Conservation (phyloP, 1,140 invertebrate species). For the Pseudomyrmex sp. region DNA sequence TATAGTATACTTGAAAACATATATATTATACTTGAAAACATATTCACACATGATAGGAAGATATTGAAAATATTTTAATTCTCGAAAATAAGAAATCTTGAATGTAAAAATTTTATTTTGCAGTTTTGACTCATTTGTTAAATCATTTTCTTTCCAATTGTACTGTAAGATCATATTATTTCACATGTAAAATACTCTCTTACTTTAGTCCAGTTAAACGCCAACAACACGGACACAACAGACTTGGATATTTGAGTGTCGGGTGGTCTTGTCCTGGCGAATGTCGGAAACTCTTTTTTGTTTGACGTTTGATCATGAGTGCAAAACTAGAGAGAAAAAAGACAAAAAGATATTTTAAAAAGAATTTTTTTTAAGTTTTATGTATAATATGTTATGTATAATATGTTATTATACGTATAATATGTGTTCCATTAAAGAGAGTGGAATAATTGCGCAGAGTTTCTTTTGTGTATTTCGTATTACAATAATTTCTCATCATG, state of each 20-base stretch:
- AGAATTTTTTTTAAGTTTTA: not conserved
- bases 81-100: too few species aligned
- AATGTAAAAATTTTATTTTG: not conserved
- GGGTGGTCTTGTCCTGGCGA: slow-evolving; percentile 96
- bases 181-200: slow-evolving; percentile 76
- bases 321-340: slow-evolving; percentile 89
- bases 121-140: not conserved
- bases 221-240: slow-evolving; percentile 91
- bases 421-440: not conserved
- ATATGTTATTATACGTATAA: not conserved
- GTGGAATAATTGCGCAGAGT: slow-evolving; percentile 5
- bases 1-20: too few species aligned
- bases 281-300: slow-evolving; percentile 95
- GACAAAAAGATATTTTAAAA: not conserved
- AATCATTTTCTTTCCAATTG: not conserved
- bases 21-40: too few species aligned
- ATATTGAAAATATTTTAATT: too few species aligned
- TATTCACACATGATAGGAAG: too few species aligned
- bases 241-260: slow-evolving; percentile 97
- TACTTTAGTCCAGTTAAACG: slow-evolving; percentile 94
- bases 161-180: too few species aligned
- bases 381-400: not conserved
- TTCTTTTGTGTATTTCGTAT: slow-evolving; percentile 47
- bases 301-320: slow-evolving; percentile 94
- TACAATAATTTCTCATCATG: slow-evolving; percentile 63